Base-by-base conservation (phyloP, 2,113 vertebrate genomes). In the Castor canadensis region DNA sequence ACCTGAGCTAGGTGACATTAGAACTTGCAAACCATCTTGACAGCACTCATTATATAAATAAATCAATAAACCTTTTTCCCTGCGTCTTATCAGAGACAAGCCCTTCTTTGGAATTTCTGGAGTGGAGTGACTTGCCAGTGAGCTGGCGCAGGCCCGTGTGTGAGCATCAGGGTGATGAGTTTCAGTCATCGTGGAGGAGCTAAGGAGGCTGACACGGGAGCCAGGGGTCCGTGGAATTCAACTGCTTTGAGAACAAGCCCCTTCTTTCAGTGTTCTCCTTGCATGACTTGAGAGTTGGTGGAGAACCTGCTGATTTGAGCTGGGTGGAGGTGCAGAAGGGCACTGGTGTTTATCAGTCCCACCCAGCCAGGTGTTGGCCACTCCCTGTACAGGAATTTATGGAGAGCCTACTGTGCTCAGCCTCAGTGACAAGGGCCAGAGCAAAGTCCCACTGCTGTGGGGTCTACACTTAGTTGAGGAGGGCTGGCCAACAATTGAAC, bases 361-460 rank as follows among this genome's bases (percentile, higher is more conserved):
- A 62, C 93, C 95, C 95, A 86, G 81, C 67, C 4, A 67, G 81
- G 96, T 77, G 75, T 22, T 67, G 88, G 60, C 76, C 80, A 92
- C 86, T 95, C 95, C 81, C 32, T 60, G 72, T 11, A 5, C 67
- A 96, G 92, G 96, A 93, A 94, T 96, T 96, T 96, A 96, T 96
- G 64, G 96, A 80, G 77, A 43, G 38, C 73, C 95, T 91, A 1
- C 92, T 32, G 89, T 49, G 52, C 64, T 81, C 62, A 24, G 66
- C 43, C 94, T 30, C 10, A 1, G 52, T 20, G 76, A 66, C 0
- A 15, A 79, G 87, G 85, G 56, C 67, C 67, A 69, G 94, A 96
- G 95, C 95, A 96, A 92, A 97, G 97, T 97, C 95, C 97, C 72
- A 35, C 54, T 8, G 45, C 32, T 10, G 0, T 11, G 60, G 84